A percentile compares a stretch with the other conserved stretches of the same genome.
Evolutionary conservation across 1,140 invertebrate genomes (phyloP).

Genomic region (Odontomachus brunneus): DNA sequence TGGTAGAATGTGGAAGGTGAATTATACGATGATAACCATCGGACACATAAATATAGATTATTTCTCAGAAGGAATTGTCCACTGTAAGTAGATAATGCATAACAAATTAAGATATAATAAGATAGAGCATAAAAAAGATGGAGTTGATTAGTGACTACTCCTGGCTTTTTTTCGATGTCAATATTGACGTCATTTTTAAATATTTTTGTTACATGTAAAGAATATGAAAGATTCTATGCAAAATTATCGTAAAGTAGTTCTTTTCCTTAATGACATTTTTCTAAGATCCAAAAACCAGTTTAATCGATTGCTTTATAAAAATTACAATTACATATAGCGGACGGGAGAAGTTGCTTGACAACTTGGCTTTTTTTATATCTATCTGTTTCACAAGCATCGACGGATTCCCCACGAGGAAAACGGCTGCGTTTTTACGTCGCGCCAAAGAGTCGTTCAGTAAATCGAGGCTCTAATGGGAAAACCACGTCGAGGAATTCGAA

Average conservation of each 20-base stretch:
- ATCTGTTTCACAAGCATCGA: conserved; percentile 2
- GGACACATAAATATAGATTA: too few relatives aligned
- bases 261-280: too few relatives aligned
- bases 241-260: conserved; percentile 1
- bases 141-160: too few relatives aligned
- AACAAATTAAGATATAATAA: too few relatives aligned
- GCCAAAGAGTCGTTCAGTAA: conserved; percentile 46
- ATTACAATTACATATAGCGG: conserved; percentile 18
- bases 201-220: too few relatives aligned
- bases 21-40: too few relatives aligned
- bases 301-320: neutral
- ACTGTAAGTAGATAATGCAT: too few relatives aligned
- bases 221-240: neutral
- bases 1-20: too few relatives aligned
- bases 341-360: neutral
- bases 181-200: too few relatives aligned
- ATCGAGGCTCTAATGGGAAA: conserved; percentile 64
- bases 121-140: too few relatives aligned
- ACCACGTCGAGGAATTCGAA: conserved; percentile 62
- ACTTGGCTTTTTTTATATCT: neutral
- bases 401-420: neutral
- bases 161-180: too few relatives aligned
- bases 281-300: neutral
- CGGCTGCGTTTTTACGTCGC: conserved; percentile 15
- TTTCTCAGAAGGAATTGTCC: too few relatives aligned